Evolutionary conservation across 2,888 invertebrate species (phyloP).

Genomic region (Drymonia ruficornis): DNA sequence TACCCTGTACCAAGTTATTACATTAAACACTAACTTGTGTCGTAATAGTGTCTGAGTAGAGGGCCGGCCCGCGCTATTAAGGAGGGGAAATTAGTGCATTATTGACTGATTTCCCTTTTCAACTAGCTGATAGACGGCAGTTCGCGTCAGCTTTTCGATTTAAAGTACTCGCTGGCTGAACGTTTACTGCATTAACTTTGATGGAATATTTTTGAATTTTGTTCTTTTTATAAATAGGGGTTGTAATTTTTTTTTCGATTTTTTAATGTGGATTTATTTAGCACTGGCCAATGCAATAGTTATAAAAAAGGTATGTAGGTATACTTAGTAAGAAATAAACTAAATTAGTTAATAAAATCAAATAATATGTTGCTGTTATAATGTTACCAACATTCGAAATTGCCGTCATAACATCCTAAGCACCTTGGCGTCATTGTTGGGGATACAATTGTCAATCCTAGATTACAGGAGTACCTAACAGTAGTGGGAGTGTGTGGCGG

Average conservation of each 20-base stretch:
- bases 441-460: too few species aligned
- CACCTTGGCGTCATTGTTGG: too few species aligned
- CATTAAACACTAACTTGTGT: slow-evolving; percentile 59
- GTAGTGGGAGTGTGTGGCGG: too few species aligned
- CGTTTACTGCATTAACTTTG: slow-evolving; percentile 63
- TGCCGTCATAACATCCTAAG: too few species aligned
- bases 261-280: not conserved
- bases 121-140: slow-evolving; percentile 75
- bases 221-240: slow-evolving; percentile 22
- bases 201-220: slow-evolving; percentile 43
- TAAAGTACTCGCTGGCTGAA: slow-evolving; percentile 59
- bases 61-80: slow-evolving; percentile 71
- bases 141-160: slow-evolving; percentile 63
- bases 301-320: too few species aligned
- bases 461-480: too few species aligned
- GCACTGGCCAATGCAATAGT: too few species aligned
- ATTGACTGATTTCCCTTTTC: slow-evolving; percentile 84
- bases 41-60: slow-evolving; percentile 68
- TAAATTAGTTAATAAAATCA: too few species aligned
- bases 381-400: too few species aligned
- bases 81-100: slow-evolving; percentile 84
- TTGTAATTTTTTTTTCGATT: not conserved
- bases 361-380: too few species aligned
- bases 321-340: too few species aligned
- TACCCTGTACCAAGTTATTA: slow-evolving; percentile 46